Base-by-base conservation (phyloP, 2,888 invertebrate species). In the Punctoribates punctum region DNA sequence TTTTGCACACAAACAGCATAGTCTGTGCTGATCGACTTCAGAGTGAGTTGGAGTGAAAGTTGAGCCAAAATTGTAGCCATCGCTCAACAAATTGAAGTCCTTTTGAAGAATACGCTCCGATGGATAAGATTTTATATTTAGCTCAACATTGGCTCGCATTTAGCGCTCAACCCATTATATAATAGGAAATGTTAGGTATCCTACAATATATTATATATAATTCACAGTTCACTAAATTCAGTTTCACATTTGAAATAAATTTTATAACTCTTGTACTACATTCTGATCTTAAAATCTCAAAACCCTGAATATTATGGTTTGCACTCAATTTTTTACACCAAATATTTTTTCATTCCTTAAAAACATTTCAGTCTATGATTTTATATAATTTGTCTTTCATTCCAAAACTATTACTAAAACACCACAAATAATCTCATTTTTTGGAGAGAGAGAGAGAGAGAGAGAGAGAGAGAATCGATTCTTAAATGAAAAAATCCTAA, bases 141-240 rank as follows among this genome's bases (percentile, higher is more conserved):
- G 65, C n/a, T 34, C 17, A 65, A 65, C 65, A 65, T 65, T 65
- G 29, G 65, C 25, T 65, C 42, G n/a, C 65, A 65, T 65, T 65
- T 65, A 65, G 38, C 34, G 20, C 34, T n/a, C 27, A 65, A 29
- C 65, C 65, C 65, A 65, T 65, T 65, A 65, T 65, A 65, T 65
- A 38, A 65, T 34, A 65, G 65, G 65, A 34, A 65, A 65, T 65
- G 34, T 65, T 25, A 65, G 65, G 65, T 65, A 65, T 34, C 34
- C 11, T 57, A 70, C 42, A 42, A 70, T 70, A 70, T 70, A 70
- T 70, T 38, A 70, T 70, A 70, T 70, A 70, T 70, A 70, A 70
- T 42, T 70, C 70, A 70, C 70, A 70, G 42, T 70, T 70, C 70
- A 70, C 70, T 70, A 20, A 70, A 70, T 70, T 70, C 70, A 70